Conservation (phyloP, 2,113 vertebrate species). For the Rhinopomastus cyanomelas region DNA sequence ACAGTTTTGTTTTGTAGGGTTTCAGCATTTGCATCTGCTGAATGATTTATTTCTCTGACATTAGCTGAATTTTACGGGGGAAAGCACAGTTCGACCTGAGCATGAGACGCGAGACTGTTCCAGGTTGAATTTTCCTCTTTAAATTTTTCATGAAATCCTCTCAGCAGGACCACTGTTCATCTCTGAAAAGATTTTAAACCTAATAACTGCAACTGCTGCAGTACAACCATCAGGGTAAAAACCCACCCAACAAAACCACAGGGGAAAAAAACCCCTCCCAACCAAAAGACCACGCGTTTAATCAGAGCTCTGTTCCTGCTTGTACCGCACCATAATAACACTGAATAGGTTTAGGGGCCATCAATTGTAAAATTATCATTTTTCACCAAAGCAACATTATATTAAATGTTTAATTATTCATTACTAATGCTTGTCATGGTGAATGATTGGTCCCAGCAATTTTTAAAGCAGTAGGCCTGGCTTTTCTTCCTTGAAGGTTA, state of each 20-base stretch:
- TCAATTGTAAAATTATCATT: constrained; percentile 90
- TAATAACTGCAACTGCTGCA: constrained; percentile 82
- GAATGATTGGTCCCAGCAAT: constrained; percentile 87
- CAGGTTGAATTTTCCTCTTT: constrained; percentile 85
- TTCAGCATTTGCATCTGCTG: constrained; percentile 76
- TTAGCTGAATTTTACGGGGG: constrained; percentile 76
- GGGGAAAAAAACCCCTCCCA: not conserved
- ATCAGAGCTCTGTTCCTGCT: constrained; percentile 68
- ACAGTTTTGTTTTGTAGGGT: constrained; percentile 47
- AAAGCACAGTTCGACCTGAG: constrained; percentile 81
- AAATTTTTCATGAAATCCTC: constrained; percentile 93
- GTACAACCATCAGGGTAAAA: constrained; percentile 72
- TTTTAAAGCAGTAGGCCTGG: constrained; percentile 83
- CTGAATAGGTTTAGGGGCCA: constrained; percentile 82
- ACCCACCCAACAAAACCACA: not conserved
- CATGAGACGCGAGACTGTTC: constrained; percentile 75
- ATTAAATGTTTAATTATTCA: constrained; percentile 99
- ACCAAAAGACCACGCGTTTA: constrained; percentile 82
- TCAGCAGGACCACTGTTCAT: constrained; percentile 83
- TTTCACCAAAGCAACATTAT: constrained; percentile 87
- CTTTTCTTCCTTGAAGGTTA: constrained; percentile 87
- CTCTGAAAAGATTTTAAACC: constrained; percentile 82
- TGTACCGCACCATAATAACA: constrained; percentile 77
- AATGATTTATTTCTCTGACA: constrained; percentile 85
- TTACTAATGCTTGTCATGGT: constrained; percentile 88